phyloP scores from a whole-genome alignment of 1,140 invertebrate genomes.

The Phenacoccus solenopsis region DNA sequence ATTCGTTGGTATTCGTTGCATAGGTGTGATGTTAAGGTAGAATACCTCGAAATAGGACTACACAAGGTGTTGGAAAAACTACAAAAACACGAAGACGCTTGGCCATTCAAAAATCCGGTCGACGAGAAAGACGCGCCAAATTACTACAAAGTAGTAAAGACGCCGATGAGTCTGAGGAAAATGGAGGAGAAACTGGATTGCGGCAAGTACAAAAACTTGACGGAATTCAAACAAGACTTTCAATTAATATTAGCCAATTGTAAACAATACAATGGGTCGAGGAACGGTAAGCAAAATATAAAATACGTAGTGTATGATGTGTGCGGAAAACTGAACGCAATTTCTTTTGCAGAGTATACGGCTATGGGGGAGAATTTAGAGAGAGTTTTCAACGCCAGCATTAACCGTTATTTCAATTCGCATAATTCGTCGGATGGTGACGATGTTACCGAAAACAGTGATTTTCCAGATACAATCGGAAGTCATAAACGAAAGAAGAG shows the following conservation, averaged over 20 bases:
- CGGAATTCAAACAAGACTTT: slow-evolving; percentile 75
- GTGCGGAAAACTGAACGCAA: no score
- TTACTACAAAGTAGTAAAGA: slow-evolving; percentile 60
- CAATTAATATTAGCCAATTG: slow-evolving; percentile 84
- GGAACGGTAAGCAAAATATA: slow-evolving; percentile 82
- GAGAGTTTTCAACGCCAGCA: slow-evolving; percentile 60
- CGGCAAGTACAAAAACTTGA: slow-evolving; percentile 61
- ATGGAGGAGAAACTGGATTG: slow-evolving; percentile 78
- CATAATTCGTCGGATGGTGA: slow-evolving; percentile 65
- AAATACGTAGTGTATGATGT: no score
- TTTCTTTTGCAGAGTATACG: slow-evolving; percentile 60
- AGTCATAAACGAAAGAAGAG: slow-evolving; percentile 33
- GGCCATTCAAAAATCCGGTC: slow-evolving; percentile 83
- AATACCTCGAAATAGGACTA: slow-evolving; percentile 74
- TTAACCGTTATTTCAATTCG: slow-evolving; percentile 65
- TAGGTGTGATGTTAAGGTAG: slow-evolving; percentile 62
- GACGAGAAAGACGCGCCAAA: slow-evolving; percentile 83
- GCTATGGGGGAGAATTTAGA: slow-evolving; percentile 73
- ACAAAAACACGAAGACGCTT: slow-evolving; percentile 75
- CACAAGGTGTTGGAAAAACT: slow-evolving; percentile 74
- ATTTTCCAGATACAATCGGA: slow-evolving; percentile 18
- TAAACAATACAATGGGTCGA: slow-evolving; percentile 75
- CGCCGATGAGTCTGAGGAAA: slow-evolving; percentile 73
- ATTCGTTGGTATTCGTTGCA: not conserved
- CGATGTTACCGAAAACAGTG: slow-evolving; percentile 47